These are phyloP conservation scores for Oligia strigilis DNA, from an alignment of 2,888 invertebrate genomes.

Conservation along the genomic window DNA sequence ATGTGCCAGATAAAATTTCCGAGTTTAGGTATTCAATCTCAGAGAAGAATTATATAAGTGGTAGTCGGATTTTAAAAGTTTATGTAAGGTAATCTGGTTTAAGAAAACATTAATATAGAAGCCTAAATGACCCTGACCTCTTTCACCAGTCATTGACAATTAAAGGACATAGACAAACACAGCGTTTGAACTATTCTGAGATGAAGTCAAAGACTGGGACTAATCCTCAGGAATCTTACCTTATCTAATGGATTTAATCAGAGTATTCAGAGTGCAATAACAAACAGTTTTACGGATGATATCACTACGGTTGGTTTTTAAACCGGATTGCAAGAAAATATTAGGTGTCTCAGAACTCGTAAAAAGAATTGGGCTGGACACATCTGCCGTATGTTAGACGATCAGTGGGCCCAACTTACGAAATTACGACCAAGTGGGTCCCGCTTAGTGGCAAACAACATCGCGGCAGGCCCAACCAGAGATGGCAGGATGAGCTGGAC, in stretches of 20 bases:
- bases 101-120: background rate
- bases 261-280: background rate
- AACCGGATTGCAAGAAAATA: background rate
- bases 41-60: background rate
- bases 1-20: constrained; percentile 9
- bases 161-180: background rate
- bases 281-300: background rate
- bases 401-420: too few relatives aligned
- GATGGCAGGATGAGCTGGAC: too few relatives aligned
- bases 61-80: background rate
- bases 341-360: too few relatives aligned
- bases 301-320: background rate
- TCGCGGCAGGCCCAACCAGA: too few relatives aligned
- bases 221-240: background rate
- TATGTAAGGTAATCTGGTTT: background rate
- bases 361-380: too few relatives aligned
- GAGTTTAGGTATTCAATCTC: background rate
- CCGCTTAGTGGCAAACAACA: too few relatives aligned
- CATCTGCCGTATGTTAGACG: too few relatives aligned
- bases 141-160: background rate
- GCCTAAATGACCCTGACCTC: background rate
- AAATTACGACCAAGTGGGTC: too few relatives aligned
- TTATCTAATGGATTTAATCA: constrained; percentile 1
- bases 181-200: background rate
- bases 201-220: background rate